A percentile compares a stretch with the other conserved stretches of the same genome.
These are phyloP conservation scores for Ivindomyrus marchei DNA, from an alignment of 2,113 vertebrate species.

Conservation along the genomic window DNA sequence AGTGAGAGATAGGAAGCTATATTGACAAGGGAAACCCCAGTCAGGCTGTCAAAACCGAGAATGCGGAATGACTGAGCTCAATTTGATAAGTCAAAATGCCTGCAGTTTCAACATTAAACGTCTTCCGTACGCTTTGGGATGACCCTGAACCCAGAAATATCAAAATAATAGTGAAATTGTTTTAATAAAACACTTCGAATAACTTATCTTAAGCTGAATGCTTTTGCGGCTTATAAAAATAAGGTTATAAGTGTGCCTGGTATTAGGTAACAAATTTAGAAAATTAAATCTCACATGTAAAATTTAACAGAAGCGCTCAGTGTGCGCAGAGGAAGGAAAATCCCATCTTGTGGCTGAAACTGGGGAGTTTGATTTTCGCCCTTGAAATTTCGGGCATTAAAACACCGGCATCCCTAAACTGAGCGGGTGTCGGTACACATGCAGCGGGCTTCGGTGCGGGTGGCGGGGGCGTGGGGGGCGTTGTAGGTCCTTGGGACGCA, in stretches of 20 bases:
- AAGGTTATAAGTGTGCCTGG: background rate
- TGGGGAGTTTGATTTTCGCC: background rate
- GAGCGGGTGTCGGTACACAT: background rate
- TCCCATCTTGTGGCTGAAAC: background rate
- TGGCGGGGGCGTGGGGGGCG: background rate
- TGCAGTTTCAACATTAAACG: background rate
- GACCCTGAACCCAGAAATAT: background rate
- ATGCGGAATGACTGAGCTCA: background rate
- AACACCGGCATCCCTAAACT: background rate
- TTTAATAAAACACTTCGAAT: background rate
- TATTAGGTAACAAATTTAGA: background rate
- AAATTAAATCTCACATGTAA: background rate
- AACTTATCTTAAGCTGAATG: background rate
- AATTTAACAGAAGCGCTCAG: background rate
- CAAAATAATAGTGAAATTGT: background rate
- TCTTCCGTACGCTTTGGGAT: background rate
- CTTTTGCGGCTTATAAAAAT: background rate
- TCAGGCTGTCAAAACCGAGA: background rate
- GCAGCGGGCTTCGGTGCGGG: background rate
- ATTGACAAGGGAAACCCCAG: background rate
- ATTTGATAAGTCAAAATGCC: background rate
- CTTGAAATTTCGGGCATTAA: background rate
- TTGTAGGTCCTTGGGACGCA: slow-evolving; percentile 42
- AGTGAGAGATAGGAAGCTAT: background rate
- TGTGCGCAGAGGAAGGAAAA: background rate